These are phyloP conservation scores for Eristalis pertinax DNA, from an alignment of 2,888 invertebrate species.

Conservation along the genomic window DNA sequence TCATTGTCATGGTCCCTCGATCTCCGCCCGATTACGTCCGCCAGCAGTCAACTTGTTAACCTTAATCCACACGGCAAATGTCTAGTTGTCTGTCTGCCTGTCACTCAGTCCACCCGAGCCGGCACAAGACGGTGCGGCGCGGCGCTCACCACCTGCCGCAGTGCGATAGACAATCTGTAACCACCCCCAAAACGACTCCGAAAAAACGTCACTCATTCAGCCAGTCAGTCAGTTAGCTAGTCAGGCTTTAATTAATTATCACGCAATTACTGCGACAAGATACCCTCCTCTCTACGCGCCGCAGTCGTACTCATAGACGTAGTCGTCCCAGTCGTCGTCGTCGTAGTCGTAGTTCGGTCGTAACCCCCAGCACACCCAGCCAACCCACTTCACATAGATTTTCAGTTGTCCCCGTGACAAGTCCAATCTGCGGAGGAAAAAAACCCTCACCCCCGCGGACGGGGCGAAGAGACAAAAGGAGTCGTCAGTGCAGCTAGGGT, in stretches of 20 bases:
- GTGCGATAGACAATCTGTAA: conserved; percentile 31
- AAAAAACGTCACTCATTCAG: conserved; percentile 9
- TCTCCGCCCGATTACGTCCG: conserved; percentile 29
- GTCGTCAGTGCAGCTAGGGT: conserved; percentile 61
- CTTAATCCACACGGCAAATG: conserved; percentile 61
- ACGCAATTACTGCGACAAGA: conserved; percentile 74
- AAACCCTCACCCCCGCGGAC: neutral
- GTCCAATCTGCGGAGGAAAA: conserved; percentile 32
- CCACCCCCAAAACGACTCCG: conserved; percentile 21
- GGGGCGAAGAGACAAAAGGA: conserved; percentile 23
- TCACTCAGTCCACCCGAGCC: conserved; percentile 46
- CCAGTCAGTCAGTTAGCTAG: conserved; percentile 63
- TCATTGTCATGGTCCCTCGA: conserved; percentile 34
- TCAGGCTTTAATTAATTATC: conserved; percentile 75
- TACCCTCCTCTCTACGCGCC: conserved; percentile 39
- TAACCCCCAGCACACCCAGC: conserved; percentile 26
- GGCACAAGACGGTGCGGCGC: neutral
- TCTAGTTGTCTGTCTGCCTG: conserved; percentile 61
- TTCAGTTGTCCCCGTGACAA: conserved; percentile 57
- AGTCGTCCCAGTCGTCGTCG: neutral
- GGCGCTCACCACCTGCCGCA: conserved; percentile 55
- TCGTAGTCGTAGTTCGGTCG: too few species aligned
- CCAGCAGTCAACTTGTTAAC: conserved; percentile 46
- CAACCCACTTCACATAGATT: conserved; percentile 47
- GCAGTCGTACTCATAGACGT: neutral